A percentile compares a stretch with the other conserved stretches of the same genome.
These are phyloP conservation scores for Babyrousa celebensis DNA, from an alignment of 2,797 vertebrate species.

Conservation along the genomic window DNA sequence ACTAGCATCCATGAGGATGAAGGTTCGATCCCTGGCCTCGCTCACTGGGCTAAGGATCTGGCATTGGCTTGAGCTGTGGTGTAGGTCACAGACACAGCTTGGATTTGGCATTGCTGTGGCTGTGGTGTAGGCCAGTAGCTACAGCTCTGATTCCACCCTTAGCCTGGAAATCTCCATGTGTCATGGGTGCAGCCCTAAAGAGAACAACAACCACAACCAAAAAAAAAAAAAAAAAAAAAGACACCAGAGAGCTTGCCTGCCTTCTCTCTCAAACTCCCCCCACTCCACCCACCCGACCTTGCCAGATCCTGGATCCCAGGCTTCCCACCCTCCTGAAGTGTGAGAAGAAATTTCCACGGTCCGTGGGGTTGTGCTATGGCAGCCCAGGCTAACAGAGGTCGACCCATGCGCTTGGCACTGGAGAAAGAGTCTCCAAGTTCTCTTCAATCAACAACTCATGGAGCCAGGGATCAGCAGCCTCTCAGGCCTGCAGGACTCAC, in stretches of 20 bases:
- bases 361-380: background rate
- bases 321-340: background rate
- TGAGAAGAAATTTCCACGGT: background rate
- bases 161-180: too few relatives aligned
- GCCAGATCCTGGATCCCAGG: background rate
- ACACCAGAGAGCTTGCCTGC: background rate
- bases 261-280: background rate
- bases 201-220: too few relatives aligned
- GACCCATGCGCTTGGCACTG: background rate
- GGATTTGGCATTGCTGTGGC: too few relatives aligned
- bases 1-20: too few relatives aligned
- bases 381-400: background rate
- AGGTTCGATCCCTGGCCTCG: too few relatives aligned
- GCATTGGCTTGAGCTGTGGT: too few relatives aligned
- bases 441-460: background rate
- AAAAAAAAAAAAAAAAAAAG: too few relatives aligned
- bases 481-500: background rate
- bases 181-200: too few relatives aligned
- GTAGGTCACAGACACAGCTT: too few relatives aligned
- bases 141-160: too few relatives aligned
- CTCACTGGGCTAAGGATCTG: too few relatives aligned
- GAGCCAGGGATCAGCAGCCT: background rate
- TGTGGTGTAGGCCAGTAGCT: too few relatives aligned
- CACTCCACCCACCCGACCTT: fast-evolving
- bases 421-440: background rate